Percentiles rank a stretch among this genome's conserved stretches.
These are phyloP conservation scores for Leucophenga montana DNA, from an alignment of 2,888 invertebrate genomes.

Conservation along the genomic window DNA sequence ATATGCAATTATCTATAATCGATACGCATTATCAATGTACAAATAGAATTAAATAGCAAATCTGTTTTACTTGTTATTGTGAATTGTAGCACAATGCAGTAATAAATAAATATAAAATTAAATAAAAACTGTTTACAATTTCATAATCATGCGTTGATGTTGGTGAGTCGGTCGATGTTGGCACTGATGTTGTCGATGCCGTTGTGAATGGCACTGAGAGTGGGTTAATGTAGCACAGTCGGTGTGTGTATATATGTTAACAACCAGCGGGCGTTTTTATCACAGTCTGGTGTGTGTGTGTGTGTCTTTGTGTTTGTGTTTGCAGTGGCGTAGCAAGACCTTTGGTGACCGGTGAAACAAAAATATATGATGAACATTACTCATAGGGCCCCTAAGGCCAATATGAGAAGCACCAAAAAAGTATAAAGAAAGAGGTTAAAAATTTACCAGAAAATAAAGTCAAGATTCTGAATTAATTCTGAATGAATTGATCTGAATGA, in stretches of 20 bases:
- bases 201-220: slow-evolving; percentile 46
- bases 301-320: too few species aligned
- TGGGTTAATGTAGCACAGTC: slow-evolving; percentile 47
- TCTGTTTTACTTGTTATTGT: not conserved
- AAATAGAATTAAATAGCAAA: slow-evolving; percentile 1
- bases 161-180: slow-evolving; percentile 21
- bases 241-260: not conserved
- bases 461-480: too few species aligned
- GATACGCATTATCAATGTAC: slow-evolving; percentile 2
- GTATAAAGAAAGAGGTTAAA: too few species aligned
- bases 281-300: too few species aligned
- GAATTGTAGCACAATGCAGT: slow-evolving; percentile 1
- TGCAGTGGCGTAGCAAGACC: too few species aligned
- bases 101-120: slow-evolving; percentile 45
- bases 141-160: slow-evolving; percentile 45
- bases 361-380: too few species aligned
- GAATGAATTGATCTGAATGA: too few species aligned
- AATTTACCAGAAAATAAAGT: too few species aligned
- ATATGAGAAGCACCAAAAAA: too few species aligned
- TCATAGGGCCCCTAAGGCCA: too few species aligned
- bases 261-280: slow-evolving; percentile 23
- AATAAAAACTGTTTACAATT: slow-evolving; percentile 51
- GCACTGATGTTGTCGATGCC: slow-evolving; percentile 31
- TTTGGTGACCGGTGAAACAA: too few species aligned
- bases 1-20: not conserved